A percentile compares a stretch with the other conserved stretches of the same genome.
Evolutionary conservation across 2,888 invertebrate species (phyloP).

Genomic region (Sipha maydis): DNA sequence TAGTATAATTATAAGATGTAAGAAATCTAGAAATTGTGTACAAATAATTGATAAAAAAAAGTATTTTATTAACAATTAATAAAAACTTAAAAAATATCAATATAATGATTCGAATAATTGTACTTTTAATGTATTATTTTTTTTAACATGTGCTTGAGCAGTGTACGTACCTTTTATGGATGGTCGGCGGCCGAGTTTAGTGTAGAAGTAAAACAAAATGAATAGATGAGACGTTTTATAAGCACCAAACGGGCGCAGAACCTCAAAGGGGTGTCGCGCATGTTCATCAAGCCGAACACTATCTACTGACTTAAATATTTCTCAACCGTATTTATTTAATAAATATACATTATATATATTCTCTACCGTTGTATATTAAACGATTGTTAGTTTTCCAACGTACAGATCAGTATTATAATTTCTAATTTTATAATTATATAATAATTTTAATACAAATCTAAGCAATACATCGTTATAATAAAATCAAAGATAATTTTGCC

Average conservation of each 20-base stretch:
- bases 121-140: background rate
- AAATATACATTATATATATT: background rate
- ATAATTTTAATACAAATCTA: no score
- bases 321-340: background rate
- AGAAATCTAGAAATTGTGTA: background rate
- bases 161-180: constrained; percentile 52
- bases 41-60: background rate
- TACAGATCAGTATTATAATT: no score
- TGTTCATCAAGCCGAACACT: constrained; percentile 44
- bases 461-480: no score
- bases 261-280: constrained; percentile 47
- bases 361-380: background rate
- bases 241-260: constrained; percentile 23
- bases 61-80: background rate
- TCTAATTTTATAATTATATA: no score
- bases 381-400: no score
- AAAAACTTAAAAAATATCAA: background rate
- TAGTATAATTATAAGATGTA: background rate
- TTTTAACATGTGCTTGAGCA: background rate
- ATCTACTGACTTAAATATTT: background rate
- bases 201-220: constrained; percentile 48
- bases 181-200: constrained; percentile 42
- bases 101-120: background rate
- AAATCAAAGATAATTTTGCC: no score
- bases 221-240: constrained; percentile 53